Base-by-base conservation (phyloP, 2,113 vertebrate species). In the Cygnus atratus region DNA sequence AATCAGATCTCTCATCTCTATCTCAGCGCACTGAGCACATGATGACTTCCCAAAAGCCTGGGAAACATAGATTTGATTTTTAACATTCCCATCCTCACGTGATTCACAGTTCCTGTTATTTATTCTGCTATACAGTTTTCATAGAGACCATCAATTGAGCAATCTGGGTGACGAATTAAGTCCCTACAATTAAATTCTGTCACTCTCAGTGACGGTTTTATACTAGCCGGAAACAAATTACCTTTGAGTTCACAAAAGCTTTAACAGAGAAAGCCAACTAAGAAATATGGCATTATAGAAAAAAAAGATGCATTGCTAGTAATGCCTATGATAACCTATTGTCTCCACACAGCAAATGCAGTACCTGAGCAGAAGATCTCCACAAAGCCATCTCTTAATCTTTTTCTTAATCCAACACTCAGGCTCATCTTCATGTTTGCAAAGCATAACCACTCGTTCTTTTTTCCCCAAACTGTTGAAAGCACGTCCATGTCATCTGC, bases 331-430 rank as follows among this genome's bases (percentile, higher is more conserved):
- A 55, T 39, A 90, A 61, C 17, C 20, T 77, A 22, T 29, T 10
- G 5, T 58, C 50, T 71, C 31, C 81, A 83, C 21, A 43, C 2
- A 82, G 62, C 14, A 97, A 96, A 82, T 1, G 21, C 48, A 0
- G 75, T 97, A 95, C 96, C 96, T 96, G 93, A 87, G 66, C n/a
- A 5, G 96, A 95, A 93, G 71, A 94, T 76, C 61, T 93, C 72
- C 94, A 81, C 72, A 94, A 96, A 96, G 85, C 68, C 74, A 79
- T 16, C 71, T 88, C 83, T 96, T 96, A 96, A 96, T 97, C 88
- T 94, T 86, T 93, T 92, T 83, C 94, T 93, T 96, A 96, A 98
- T 96, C 97, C 97, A 94, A 75, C 59, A 78, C 39, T 92, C 81
- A 96, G 93, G 44, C 44, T 90, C 77, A 83, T 95, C 94, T 96